Conservation (phyloP, 35 echinoderm and acorn worm genomes). For the Lytechinus variegatus region DNA sequence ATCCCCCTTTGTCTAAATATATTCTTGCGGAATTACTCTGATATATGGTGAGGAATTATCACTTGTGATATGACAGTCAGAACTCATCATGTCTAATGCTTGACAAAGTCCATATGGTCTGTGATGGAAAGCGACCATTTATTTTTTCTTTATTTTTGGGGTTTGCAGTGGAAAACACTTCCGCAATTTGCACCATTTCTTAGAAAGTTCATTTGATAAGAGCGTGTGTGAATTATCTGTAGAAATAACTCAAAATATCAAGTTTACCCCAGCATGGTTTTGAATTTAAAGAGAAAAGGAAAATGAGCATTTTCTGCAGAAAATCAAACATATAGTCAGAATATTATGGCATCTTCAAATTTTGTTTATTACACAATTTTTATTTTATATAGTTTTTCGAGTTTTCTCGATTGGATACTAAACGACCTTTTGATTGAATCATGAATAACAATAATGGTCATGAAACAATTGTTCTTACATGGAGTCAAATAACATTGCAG, state of each 20-base stretch:
- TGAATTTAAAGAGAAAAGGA: too few relatives aligned
- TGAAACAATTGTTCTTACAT: too few relatives aligned
- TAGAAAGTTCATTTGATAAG: background rate
- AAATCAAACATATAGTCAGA: too few relatives aligned
- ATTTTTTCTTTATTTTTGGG: background rate
- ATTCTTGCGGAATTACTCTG: background rate
- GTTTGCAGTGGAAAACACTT: background rate
- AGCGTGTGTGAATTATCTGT: background rate
- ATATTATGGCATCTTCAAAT: too few relatives aligned
- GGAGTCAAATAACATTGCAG: too few relatives aligned
- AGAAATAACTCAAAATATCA: background rate
- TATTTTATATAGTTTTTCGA: too few relatives aligned
- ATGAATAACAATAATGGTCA: too few relatives aligned
- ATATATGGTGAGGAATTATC: constrained; percentile 12
- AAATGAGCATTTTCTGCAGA: too few relatives aligned
- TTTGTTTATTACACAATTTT: too few relatives aligned
- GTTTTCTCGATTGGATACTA: too few relatives aligned
- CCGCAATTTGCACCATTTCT: background rate
- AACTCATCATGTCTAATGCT: background rate
- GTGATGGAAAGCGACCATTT: background rate
- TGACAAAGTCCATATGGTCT: background rate
- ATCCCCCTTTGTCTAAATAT: constrained; percentile 7
- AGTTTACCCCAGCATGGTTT: too few relatives aligned
- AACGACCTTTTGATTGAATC: too few relatives aligned
- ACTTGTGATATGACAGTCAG: background rate